A percentile compares a stretch with the other conserved stretches of the same genome.
Conservation (phyloP, 2,888 invertebrate genomes). For the Drosophila atroscutellata region DNA sequence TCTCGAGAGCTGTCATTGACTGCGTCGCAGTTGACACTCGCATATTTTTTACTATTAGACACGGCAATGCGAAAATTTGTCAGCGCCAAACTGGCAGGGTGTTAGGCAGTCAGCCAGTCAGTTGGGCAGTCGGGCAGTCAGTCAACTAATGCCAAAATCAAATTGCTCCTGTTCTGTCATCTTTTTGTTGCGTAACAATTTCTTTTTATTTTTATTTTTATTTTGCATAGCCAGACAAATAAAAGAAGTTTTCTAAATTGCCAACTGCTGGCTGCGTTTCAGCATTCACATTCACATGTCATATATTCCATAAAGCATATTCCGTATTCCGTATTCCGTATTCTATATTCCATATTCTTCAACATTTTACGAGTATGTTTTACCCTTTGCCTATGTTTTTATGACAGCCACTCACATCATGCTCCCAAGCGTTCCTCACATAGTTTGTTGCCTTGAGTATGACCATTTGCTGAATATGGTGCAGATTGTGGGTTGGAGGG, state of each 20-base stretch:
- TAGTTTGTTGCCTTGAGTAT: conserved; percentile 48
- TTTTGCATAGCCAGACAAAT: conserved; percentile 63
- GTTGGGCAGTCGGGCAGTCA: conserved; percentile 5
- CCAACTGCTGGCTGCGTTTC: conserved; percentile 53
- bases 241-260: conserved; percentile 72
- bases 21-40: conserved; percentile 55
- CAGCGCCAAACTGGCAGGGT: conserved; percentile 17
- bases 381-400: conserved; percentile 52
- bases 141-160: conserved; percentile 61
- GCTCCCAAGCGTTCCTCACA: conserved; percentile 58
- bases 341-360: conserved; percentile 16
- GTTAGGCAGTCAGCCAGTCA: background rate
- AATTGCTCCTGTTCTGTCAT: conserved; percentile 71
- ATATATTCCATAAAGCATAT: conserved; percentile 2
- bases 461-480: conserved; percentile 12
- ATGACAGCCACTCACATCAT: conserved; percentile 64
- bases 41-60: conserved; percentile 73
- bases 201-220: conserved; percentile 52
- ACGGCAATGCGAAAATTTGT: conserved; percentile 59
- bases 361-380: conserved; percentile 43
- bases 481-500: background rate
- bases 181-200: conserved; percentile 58
- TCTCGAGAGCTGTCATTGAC: conserved; percentile 72
- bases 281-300: conserved; percentile 27
- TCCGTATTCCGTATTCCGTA: background rate